These are phyloP conservation scores for Perodicticus potto DNA, from an alignment of 2,797 vertebrate species.

Conservation along the genomic window DNA sequence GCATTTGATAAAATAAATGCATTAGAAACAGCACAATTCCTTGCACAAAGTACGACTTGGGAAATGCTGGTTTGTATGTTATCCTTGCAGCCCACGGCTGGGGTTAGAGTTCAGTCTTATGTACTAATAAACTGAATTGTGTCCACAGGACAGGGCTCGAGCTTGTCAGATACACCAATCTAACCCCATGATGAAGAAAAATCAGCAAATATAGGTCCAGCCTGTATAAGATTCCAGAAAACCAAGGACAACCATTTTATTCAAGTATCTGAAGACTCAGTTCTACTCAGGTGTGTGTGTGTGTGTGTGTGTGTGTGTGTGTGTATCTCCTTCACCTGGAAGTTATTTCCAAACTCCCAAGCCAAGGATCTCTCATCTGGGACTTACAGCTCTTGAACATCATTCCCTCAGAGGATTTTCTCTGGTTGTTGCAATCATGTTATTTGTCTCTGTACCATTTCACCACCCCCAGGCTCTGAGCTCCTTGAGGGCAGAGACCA, in stretches of 20 bases:
- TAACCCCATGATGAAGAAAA: background rate
- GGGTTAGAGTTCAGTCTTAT: background rate
- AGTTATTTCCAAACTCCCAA: background rate
- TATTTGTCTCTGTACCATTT: background rate
- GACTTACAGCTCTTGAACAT: background rate
- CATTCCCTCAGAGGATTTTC: background rate
- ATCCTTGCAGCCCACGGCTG: background rate
- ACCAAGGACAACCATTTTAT: background rate
- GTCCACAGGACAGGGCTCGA: background rate
- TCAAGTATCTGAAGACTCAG: background rate
- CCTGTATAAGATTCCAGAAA: background rate
- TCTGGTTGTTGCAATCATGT: background rate
- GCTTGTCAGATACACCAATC: background rate
- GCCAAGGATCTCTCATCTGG: background rate
- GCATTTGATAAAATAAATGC: background rate
- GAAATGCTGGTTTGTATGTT: background rate
- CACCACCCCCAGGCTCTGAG: background rate
- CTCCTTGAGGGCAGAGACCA: background rate
- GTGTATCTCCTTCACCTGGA: background rate
- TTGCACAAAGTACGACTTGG: background rate
- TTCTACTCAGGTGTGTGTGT: background rate
- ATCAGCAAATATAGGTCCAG: background rate
- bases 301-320: rapidly evolving
- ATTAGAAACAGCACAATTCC: background rate
- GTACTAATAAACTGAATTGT: background rate